Percentiles rank a stretch among this genome's conserved stretches.
Evolutionary conservation across 2,797 vertebrate species (phyloP).

Genomic region (Cynodonichthys magdalenae): DNA sequence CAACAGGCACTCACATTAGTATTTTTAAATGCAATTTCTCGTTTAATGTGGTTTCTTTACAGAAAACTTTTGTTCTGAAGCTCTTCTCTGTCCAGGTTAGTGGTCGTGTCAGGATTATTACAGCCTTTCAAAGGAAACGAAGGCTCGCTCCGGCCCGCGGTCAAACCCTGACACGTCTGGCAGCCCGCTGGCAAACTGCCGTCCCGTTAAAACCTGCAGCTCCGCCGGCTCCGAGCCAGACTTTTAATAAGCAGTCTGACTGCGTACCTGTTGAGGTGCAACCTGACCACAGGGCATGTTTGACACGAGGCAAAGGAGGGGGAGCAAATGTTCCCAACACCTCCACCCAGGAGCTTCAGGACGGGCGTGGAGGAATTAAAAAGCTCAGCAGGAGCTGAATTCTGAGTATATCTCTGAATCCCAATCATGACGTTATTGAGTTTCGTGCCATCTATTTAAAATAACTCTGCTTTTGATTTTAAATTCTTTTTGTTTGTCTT

Average conservation of each 20-base stretch:
- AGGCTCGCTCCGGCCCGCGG: constrained; percentile 12
- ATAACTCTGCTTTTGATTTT: constrained; percentile 30
- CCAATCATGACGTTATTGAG: constrained; percentile 36
- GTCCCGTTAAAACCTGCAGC: constrained; percentile 8
- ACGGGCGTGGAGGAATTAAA: constrained; percentile 12
- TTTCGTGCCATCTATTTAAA: constrained; percentile 31
- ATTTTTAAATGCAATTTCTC: too few relatives aligned
- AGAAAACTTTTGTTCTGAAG: too few relatives aligned
- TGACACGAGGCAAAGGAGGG: constrained; percentile 37
- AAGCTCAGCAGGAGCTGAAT: constrained; percentile 14
- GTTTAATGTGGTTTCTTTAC: too few relatives aligned
- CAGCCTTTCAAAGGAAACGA: constrained; percentile 5
- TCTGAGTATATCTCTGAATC: constrained; percentile 32
- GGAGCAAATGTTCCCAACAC: constrained; percentile 42
- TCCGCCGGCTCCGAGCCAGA: constrained; percentile 32
- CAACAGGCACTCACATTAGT: too few relatives aligned
- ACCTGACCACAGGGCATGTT: constrained; percentile 54
- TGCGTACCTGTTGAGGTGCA: constrained; percentile 41
- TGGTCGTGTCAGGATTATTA: constrained; percentile 18
- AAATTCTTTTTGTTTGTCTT: constrained; percentile 29
- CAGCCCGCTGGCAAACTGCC: constrained; percentile 22
- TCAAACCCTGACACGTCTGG: constrained; percentile 14
- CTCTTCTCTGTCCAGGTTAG: not conserved
- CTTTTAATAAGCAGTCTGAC: constrained; percentile 62
- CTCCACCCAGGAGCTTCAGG: constrained; percentile 28